These are phyloP conservation scores for Lethrus apterus DNA, from an alignment of 1,140 invertebrate genomes.

Conservation along the genomic window DNA sequence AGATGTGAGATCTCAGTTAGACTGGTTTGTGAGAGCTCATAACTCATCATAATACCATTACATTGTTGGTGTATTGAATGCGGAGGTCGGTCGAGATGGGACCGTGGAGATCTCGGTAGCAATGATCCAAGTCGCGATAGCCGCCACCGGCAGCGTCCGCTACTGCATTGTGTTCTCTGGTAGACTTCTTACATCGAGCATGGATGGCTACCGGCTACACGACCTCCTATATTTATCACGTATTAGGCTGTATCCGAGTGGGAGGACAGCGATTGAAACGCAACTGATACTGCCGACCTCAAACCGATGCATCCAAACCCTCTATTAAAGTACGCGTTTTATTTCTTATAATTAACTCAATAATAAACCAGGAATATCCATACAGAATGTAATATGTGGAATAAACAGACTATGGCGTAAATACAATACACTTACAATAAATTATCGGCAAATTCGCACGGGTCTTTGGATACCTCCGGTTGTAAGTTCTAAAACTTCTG, in stretches of 20 bases:
- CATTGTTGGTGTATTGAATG: conserved; percentile 20
- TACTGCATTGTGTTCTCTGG: conserved; percentile 21
- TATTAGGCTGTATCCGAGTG: conserved; percentile 11
- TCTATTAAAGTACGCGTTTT: conserved; percentile 9
- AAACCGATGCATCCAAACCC: conserved; percentile 10
- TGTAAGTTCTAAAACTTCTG: too few species aligned
- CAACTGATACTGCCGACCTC: conserved; percentile 11
- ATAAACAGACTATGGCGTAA: too few species aligned
- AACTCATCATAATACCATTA: conserved; percentile 19
- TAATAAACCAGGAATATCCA: too few species aligned
- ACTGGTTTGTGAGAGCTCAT: conserved; percentile 16
- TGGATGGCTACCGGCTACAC: conserved; percentile 15
- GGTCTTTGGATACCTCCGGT: too few species aligned
- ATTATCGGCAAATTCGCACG: too few species aligned
- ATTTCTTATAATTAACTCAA: too few species aligned
- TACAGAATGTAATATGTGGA: too few species aligned
- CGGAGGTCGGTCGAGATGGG: conserved; percentile 17
- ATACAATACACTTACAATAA: too few species aligned
- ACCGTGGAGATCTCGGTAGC: conserved; percentile 19
- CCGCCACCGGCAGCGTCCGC: conserved; percentile 18
- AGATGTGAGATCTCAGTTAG: conserved; percentile 19
- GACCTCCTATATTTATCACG: conserved; percentile 14
- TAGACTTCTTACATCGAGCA: conserved; percentile 19
- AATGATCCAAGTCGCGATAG: conserved; percentile 18
- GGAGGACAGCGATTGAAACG: conserved; percentile 13